A percentile compares a stretch with the other conserved stretches of the same genome.
Conservation (phyloP, 2,113 vertebrate genomes). For the Phycodurus eques region DNA sequence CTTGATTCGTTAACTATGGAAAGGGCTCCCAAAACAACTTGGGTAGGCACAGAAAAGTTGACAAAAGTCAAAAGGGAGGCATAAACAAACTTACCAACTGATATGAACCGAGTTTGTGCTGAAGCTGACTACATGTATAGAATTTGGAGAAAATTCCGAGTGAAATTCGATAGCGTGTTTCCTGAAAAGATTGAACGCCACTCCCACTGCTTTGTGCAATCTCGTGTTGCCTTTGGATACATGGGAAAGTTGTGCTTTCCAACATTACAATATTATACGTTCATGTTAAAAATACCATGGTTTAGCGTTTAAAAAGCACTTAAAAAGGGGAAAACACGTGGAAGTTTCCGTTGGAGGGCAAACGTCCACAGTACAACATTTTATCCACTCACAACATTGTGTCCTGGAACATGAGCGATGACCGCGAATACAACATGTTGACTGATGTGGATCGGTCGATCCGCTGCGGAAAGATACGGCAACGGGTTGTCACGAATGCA, state of each 20-base stretch:
- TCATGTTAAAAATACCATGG: no score
- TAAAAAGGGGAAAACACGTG: no score
- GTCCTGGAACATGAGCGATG: no score
- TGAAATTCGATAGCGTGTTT: slow-evolving; percentile 34
- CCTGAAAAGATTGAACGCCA: slow-evolving; percentile 20
- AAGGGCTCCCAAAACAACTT: slow-evolving; percentile 33
- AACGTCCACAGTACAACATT: no score
- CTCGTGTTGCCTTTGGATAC: slow-evolving; percentile 21
- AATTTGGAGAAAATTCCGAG: background rate
- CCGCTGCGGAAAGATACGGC: no score
- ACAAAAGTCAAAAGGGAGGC: background rate
- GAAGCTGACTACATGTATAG: slow-evolving; percentile 24
- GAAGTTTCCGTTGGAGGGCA: background rate
- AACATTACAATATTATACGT: no score
- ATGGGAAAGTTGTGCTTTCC: slow-evolving; percentile 10
- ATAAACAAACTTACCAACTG: slow-evolving; percentile 46
- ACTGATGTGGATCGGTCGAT: background rate
- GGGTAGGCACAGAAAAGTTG: slow-evolving; percentile 12
- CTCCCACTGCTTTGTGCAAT: background rate
- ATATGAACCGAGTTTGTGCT: background rate
- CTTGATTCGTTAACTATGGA: slow-evolving; percentile 22
- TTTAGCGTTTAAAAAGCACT: no score
- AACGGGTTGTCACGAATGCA: background rate
- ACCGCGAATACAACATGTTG: background rate
- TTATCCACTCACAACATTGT: background rate